Evolutionary conservation across 2,113 vertebrate genomes (phyloP).

Genomic region (Capra hircus): DNA sequence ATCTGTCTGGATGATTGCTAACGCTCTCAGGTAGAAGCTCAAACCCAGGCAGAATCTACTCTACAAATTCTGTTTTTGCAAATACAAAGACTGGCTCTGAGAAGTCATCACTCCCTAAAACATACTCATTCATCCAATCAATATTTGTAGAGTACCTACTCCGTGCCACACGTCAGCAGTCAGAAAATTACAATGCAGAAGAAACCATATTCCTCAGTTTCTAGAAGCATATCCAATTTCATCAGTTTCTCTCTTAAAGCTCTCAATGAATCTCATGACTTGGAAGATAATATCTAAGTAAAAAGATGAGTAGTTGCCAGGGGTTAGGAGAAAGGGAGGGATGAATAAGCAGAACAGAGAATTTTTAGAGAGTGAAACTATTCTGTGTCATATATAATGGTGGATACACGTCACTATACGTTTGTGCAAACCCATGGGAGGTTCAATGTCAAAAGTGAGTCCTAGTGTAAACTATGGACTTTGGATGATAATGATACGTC

Average conservation of each 20-base stretch:
- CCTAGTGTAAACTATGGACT: not conserved
- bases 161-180: not conserved
- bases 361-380: not conserved
- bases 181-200: not conserved
- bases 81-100: not conserved
- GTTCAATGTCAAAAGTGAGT: not conserved
- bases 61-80: not conserved
- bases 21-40: not conserved
- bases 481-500: not conserved
- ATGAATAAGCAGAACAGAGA: not conserved
- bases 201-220: not conserved
- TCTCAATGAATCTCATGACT: not conserved
- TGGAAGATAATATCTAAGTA: not conserved
- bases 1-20: not conserved
- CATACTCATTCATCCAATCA: not conserved
- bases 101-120: not conserved
- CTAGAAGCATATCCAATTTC: not conserved
- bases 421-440: not conserved
- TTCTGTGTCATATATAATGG: not conserved
- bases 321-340: not conserved
- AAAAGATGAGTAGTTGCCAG: not conserved
- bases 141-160: not conserved
- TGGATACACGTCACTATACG: not conserved
- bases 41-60: not conserved
- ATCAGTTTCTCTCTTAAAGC: not conserved